phyloP scores from a whole-genome alignment of 2,113 vertebrate species.

The Phoxinus phoxinus region DNA sequence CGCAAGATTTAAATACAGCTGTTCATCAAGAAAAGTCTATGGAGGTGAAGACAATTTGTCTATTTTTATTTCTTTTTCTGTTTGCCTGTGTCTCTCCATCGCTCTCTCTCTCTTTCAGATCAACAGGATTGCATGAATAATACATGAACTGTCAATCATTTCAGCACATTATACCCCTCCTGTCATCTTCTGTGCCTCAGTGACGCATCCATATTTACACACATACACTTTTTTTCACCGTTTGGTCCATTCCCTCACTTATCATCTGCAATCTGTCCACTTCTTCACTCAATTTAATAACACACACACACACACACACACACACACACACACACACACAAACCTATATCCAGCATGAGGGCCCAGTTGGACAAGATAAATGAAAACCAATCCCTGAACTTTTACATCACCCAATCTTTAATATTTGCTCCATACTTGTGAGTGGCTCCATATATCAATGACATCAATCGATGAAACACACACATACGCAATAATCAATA shows the following conservation, averaged over 20 bases:
- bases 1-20: background rate
- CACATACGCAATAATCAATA: background rate
- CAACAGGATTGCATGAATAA: slow-evolving; percentile 52
- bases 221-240: slow-evolving; percentile 49
- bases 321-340: slow-evolving; percentile 24
- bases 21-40: background rate
- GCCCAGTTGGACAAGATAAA: background rate
- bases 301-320: slow-evolving; percentile 18
- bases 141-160: slow-evolving; percentile 54
- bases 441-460: background rate
- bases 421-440: background rate
- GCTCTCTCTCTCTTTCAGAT: slow-evolving; percentile 11
- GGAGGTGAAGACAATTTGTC: background rate
- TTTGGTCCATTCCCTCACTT: slow-evolving; percentile 60
- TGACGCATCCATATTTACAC: slow-evolving; percentile 51
- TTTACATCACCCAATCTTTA: background rate
- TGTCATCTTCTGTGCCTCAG: slow-evolving; percentile 39
- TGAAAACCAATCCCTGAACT: slow-evolving; percentile 6
- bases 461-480: background rate
- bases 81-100: background rate
- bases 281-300: background rate
- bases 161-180: slow-evolving; percentile 39
- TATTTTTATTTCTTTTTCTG: slow-evolving; percentile 10
- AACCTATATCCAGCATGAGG: slow-evolving; percentile 16
- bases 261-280: slow-evolving; percentile 56